Evolutionary conservation across 37 sponge, comb jelly and placozoan genomes (phyloP).

Genomic region (Cliona cf. orientalis): DNA sequence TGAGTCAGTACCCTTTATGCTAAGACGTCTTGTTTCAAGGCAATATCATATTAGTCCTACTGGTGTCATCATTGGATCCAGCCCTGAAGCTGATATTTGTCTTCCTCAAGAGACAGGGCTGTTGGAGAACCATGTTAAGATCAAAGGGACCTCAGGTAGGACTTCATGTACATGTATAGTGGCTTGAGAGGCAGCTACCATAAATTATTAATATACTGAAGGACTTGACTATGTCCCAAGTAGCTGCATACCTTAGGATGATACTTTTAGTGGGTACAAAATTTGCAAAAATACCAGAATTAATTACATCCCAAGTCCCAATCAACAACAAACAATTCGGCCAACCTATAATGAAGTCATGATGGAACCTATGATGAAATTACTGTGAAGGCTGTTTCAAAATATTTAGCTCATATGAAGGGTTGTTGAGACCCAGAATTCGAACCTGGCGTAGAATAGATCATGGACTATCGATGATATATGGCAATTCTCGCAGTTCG

Average conservation of each 20-base stretch:
- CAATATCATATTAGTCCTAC: slow-evolving; percentile 71
- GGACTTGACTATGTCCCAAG: neutral
- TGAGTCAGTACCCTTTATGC: slow-evolving; percentile 25
- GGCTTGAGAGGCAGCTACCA: neutral
- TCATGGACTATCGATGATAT: no score
- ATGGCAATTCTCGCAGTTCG: no score
- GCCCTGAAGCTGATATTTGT: slow-evolving; percentile 40
- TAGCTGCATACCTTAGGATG: neutral
- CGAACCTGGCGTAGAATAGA: no score
- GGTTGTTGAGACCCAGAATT: no score
- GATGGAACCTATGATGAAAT: no score
- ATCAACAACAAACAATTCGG: no score
- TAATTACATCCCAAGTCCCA: no score
- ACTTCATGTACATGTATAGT: neutral
- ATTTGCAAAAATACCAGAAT: neutral
- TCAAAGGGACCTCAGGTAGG: slow-evolving; percentile 33
- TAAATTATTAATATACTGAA: neutral
- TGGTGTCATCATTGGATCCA: slow-evolving; percentile 61
- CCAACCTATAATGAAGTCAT: no score
- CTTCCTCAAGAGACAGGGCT: slow-evolving; percentile 54
- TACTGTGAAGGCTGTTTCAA: no score
- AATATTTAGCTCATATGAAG: no score
- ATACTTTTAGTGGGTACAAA: neutral
- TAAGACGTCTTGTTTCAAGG: slow-evolving; percentile 46
- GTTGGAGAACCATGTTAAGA: slow-evolving; percentile 22